Evolutionary conservation across 2,113 vertebrate species (phyloP).

Genomic region (Cinclus mexicanus): DNA sequence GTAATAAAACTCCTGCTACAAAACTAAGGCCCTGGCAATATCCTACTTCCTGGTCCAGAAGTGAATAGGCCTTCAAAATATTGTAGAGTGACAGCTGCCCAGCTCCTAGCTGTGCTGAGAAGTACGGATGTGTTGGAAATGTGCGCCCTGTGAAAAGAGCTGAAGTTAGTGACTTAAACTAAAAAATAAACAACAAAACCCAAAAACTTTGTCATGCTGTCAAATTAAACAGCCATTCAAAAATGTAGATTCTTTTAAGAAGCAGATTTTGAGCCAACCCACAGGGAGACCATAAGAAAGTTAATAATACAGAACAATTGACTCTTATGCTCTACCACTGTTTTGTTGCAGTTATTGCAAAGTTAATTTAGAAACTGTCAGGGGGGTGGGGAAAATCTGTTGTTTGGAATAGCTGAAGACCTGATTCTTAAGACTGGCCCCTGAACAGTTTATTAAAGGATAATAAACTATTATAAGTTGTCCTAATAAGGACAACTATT

Average conservation of each 20-base stretch:
- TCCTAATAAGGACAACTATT: background rate
- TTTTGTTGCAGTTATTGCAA: background rate
- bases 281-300: background rate
- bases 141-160: slow-evolving; percentile 77
- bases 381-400: background rate
- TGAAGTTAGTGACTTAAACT: background rate
- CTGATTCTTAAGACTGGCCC: background rate
- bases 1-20: slow-evolving; percentile 80
- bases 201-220: background rate
- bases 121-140: slow-evolving; percentile 83
- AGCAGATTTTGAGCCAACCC: background rate
- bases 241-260: background rate
- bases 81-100: slow-evolving; percentile 84
- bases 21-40: slow-evolving; percentile 86
- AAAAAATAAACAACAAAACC: background rate
- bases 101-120: slow-evolving; percentile 81
- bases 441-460: background rate
- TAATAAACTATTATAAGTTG: background rate
- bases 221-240: background rate
- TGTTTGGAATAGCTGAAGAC: background rate
- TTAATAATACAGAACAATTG: background rate
- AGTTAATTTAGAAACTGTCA: background rate
- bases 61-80: slow-evolving; percentile 84
- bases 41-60: slow-evolving; percentile 83
- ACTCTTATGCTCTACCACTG: background rate